Conservation (phyloP, 2,113 vertebrate species). For the Odontophorus gujanensis region DNA sequence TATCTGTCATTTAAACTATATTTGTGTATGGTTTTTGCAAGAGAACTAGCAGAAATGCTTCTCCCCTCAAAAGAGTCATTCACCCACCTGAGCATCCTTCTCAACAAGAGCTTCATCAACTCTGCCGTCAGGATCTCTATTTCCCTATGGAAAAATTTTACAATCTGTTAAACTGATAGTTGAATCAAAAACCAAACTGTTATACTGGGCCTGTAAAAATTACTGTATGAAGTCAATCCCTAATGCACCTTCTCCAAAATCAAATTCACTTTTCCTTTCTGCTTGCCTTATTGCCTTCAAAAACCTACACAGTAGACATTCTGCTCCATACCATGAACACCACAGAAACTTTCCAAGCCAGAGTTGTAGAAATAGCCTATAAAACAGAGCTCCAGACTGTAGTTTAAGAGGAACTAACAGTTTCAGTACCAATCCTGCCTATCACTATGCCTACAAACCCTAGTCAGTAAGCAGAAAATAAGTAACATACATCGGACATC, state of each 20-base stretch:
- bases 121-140: constrained; percentile 81
- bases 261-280: neutral
- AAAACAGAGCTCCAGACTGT: neutral
- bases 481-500: fast-evolving
- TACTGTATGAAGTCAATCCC: neutral
- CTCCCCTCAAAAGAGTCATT: neutral
- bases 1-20: neutral
- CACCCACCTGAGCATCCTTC: constrained; percentile 92
- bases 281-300: neutral
- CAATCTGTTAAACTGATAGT: neutral
- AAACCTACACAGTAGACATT: fast-evolving
- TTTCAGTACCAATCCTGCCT: neutral
- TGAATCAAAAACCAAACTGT: neutral
- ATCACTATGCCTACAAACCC: neutral
- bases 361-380: neutral
- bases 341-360: neutral
- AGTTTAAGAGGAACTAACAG: neutral
- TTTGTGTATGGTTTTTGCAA: neutral
- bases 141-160: constrained; percentile 76
- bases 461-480: neutral
- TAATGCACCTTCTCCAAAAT: neutral
- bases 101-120: constrained; percentile 84
- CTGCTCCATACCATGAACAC: neutral
- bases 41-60: neutral
- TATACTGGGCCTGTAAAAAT: neutral